Percentiles rank a stretch among this genome's conserved stretches.
Evolutionary conservation across 1,140 invertebrate species (phyloP).

Genomic region (Euglossa dilemma): DNA sequence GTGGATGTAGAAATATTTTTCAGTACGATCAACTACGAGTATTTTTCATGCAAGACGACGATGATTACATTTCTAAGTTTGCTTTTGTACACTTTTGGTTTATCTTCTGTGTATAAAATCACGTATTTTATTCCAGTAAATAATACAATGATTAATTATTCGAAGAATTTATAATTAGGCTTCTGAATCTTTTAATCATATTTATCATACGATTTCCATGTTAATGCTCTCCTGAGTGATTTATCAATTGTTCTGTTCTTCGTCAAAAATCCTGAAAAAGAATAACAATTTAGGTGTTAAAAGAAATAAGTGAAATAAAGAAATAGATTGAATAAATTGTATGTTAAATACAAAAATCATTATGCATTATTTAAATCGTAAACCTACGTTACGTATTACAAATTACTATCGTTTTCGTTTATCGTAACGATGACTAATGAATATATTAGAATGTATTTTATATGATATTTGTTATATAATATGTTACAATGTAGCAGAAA

Average conservation of each 20-base stretch:
- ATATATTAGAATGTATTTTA: too few species aligned
- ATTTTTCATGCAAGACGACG: neutral
- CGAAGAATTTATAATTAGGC: neutral
- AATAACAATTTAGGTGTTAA: neutral
- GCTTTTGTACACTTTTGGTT: neutral
- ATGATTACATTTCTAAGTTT: neutral
- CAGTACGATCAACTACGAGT: too few species aligned
- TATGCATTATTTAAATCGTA: too few species aligned
- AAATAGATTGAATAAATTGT: too few species aligned
- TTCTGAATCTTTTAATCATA: neutral
- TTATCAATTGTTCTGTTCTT: neutral
- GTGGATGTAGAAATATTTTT: neutral
- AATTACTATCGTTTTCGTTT: too few species aligned
- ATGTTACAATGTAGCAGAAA: too few species aligned
- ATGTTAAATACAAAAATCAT: too few species aligned
- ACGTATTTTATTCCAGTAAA: neutral
- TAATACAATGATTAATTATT: neutral
- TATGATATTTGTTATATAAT: too few species aligned
- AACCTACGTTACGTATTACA: too few species aligned
- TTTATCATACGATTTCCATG: neutral
- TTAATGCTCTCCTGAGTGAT: too few species aligned
- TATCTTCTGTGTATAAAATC: neutral
- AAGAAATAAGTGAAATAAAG: too few species aligned
- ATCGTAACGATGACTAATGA: too few species aligned
- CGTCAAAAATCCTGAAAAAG: neutral